These are phyloP conservation scores for Parauchenoglanis ngamensis DNA, from an alignment of 2,797 vertebrate genomes.

Conservation along the genomic window DNA sequence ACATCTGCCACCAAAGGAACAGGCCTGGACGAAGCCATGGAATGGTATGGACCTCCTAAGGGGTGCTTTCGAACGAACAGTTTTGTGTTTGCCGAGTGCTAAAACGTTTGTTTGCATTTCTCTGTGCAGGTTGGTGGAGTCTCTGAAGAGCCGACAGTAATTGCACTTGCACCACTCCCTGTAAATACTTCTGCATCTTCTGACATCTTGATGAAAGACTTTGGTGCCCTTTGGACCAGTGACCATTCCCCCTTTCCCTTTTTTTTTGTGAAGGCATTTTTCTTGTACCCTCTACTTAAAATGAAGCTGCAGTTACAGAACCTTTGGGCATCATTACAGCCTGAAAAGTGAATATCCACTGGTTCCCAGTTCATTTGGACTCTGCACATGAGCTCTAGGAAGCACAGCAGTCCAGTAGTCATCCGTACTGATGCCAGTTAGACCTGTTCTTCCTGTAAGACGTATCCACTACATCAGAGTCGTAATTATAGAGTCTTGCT, in stretches of 20 bases:
- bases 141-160: slow-evolving; percentile 95
- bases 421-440: slow-evolving; percentile 26
- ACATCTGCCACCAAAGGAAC: slow-evolving; percentile 96
- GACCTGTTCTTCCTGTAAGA: slow-evolving; percentile 18
- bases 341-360: neutral
- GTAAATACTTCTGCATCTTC: slow-evolving; percentile 70
- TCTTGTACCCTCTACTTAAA: slow-evolving; percentile 50
- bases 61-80: neutral
- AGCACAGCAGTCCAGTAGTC: neutral
- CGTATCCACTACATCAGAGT: slow-evolving; percentile 49
- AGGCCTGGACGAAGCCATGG: slow-evolving; percentile 96
- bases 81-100: neutral
- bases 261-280: slow-evolving; percentile 37
- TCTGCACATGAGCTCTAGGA: slow-evolving; percentile 25
- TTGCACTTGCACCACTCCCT: slow-evolving; percentile 49
- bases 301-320: slow-evolving; percentile 34
- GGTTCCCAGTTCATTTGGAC: slow-evolving; percentile 4
- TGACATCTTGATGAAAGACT: slow-evolving; percentile 63
- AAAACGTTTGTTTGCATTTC: neutral
- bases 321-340: neutral
- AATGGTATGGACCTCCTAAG: slow-evolving; percentile 80
- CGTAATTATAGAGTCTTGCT: slow-evolving; percentile 18
- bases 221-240: slow-evolving; percentile 64
- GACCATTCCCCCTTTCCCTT: slow-evolving; percentile 59
- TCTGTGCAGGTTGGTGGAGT: slow-evolving; percentile 86